A percentile compares a stretch with the other conserved stretches of the same genome.
Conservation (phyloP, 2,797 vertebrate species). For the Acanthurus tractus region DNA sequence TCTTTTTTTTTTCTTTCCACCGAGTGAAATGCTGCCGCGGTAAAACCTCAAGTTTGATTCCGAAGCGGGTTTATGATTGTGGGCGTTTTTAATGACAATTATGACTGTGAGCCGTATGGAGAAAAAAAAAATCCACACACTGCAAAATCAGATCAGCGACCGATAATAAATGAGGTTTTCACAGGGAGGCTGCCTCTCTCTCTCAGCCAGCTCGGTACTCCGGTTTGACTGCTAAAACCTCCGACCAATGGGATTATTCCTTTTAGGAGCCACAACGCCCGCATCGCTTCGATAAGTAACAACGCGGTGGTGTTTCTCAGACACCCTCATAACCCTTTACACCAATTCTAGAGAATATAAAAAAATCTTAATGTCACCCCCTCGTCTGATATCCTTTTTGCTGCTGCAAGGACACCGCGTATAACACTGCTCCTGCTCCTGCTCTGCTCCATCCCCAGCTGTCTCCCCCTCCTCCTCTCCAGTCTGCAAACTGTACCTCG, state of each 20-base stretch:
- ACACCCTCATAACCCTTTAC: neutral
- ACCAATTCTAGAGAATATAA: no score
- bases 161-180: slow-evolving; percentile 31
- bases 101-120: slow-evolving; percentile 26
- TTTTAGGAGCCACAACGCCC: neutral
- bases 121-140: neutral
- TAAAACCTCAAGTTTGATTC: slow-evolving; percentile 31
- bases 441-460: slow-evolving; percentile 42
- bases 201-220: slow-evolving; percentile 12
- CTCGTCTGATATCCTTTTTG: slow-evolving; percentile 33
- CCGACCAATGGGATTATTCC: slow-evolving; percentile 8
- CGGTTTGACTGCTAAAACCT: slow-evolving; percentile 11
- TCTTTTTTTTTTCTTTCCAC: slow-evolving; percentile 15
- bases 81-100: slow-evolving; percentile 53
- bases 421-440: slow-evolving; percentile 42
- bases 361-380: slow-evolving; percentile 33
- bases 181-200: slow-evolving; percentile 18
- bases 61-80: slow-evolving; percentile 39
- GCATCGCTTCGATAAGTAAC: neutral
- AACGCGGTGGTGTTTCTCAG: neutral
- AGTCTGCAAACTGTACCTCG: slow-evolving; percentile 70
- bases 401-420: slow-evolving; percentile 82
- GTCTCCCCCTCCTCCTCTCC: slow-evolving; percentile 29
- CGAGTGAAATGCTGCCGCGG: slow-evolving; percentile 42
- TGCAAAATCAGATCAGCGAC: slow-evolving; percentile 27